Evolutionary conservation across 2,888 invertebrate genomes (phyloP), one percentile per base, ranked within the genome.

Genomic region (Acanthacorydalis orientalis): DNA sequence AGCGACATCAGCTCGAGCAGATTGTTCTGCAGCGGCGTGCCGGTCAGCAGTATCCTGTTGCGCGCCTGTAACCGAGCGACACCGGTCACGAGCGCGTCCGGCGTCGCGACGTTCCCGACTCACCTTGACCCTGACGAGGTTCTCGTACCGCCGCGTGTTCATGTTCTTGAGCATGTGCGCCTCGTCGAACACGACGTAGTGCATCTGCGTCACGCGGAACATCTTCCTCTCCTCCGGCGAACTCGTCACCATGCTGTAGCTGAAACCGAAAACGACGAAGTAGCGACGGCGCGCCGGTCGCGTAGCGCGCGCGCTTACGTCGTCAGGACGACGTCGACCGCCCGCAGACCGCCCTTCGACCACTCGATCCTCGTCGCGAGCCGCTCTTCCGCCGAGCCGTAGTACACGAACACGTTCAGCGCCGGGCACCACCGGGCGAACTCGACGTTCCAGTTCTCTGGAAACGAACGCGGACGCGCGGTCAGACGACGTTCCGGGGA

Each of bases 81-180:
- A n/a, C n/a, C n/a, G n/a, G n/a, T n/a, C n/a, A 23, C 23, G 23
- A 23, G 23, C 23, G 23, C 23, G n/a, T n/a, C 6, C 23, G 23
- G 23, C 2, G 2, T 23, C 23, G 23, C 2, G 3, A 23, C 23
- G 23, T 23, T 23, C 23, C 23, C 23, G 23, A 23, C 57, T 57
- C 55, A 63, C 63, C 51, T 64, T 87, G 47, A 95, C 87, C 57
- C 83, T 80, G 58, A 91, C 83, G 47, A 96, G 70, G 63, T 88
- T 84, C 57, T 88, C 82, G 59, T 90, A 96, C 55, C 96, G 73
- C 57, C 83, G 81, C 0, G 95, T 91, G 47, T 85, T 79, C 92
- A 96, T 96, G 61, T 96, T 97, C 64, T 97, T 97, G 34, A 97
- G 69, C 92, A 96, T 93, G 62, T 97, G 96, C 1, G 93, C 95